Evolutionary conservation across 2,113 vertebrate species (phyloP), one percentile per base, ranked within the genome.

Genomic region (Boulengeromyrus knoepffleri): DNA sequence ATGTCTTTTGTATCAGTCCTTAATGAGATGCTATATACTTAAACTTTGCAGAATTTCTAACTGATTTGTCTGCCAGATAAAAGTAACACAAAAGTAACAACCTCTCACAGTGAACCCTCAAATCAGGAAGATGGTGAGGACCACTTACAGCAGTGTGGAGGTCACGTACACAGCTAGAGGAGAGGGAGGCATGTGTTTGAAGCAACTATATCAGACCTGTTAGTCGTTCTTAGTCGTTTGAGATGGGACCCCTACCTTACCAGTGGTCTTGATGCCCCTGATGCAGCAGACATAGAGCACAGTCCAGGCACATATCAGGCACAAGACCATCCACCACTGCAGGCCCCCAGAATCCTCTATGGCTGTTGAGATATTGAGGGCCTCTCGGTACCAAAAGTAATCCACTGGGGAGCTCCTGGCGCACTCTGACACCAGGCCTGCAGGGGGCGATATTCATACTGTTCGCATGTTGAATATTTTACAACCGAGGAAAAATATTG

Each of bases 311-410:
- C 95, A 95, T 0, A 97, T 91, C 52, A 98, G 95, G 84, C 96
- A 97, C 6, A 98, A 90, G 21, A 98, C 94, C 3, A 97, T 74
- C 94, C 97, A 97, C 98, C 97, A 98, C 93, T 97, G 97, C 62
- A 98, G 90, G 0, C 77, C 96, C 83, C 97, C 97, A 0, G 97
- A 97, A 7, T 97, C 90, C 0, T 83, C 62, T 89, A 98, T 98
- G 66, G 95, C 95, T 1, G 92, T 42, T 0, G 97, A 96, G 88
- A 94, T 96, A 90, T 98, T 97, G 85, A 99, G 93, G 2, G 97
- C 97, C 94, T 97, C 95, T 87, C 97, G 90, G 95, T 99, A 99
- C 96, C 97, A 99, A 93, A 94, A 99, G 89, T 99, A 99, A 93
- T 99, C 98, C 86, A 97, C 96, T 0, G 98, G 90, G 90, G 97